These are phyloP conservation scores for Labeo catla DNA, from an alignment of 2,113 vertebrate genomes.

Conservation along the genomic window DNA sequence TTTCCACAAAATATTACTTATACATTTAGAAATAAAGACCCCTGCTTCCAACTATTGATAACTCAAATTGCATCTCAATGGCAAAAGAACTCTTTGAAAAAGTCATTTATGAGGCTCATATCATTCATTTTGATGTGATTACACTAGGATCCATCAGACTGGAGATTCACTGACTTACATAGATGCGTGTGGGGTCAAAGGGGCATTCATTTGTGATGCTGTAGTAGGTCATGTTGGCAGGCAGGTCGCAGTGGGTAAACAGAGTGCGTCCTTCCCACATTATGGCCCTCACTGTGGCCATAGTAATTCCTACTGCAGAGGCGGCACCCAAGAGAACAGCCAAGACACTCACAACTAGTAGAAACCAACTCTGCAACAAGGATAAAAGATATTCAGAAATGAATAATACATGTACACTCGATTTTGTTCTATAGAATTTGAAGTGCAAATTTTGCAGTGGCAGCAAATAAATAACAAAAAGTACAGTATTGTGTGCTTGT, in stretches of 20 bases:
- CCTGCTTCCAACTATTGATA: background rate
- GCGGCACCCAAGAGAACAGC: conserved; percentile 76
- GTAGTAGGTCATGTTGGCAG: conserved; percentile 39
- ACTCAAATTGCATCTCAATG: too few species aligned
- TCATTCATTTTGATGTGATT: background rate
- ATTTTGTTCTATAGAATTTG: background rate
- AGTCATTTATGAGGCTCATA: background rate
- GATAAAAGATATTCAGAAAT: background rate
- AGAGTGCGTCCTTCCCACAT: conserved; percentile 72
- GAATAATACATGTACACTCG: background rate
- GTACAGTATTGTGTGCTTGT: background rate
- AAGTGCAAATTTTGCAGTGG: background rate
- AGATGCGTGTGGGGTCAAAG: conserved; percentile 89
- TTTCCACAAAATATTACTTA: too few species aligned
- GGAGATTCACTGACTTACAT: conserved; percentile 74
- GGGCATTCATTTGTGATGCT: conserved; percentile 81
- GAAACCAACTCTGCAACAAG: conserved; percentile 78
- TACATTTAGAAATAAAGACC: too few species aligned
- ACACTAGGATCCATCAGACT: background rate
- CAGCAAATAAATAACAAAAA: background rate
- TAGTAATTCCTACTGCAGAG: conserved; percentile 75
- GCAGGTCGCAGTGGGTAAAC: conserved; percentile 73
- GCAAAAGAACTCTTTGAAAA: background rate
- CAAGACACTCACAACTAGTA: conserved; percentile 78
- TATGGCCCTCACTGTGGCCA: conserved; percentile 79